Evolutionary conservation across 2,113 vertebrate genomes (phyloP), one percentile per base, ranked within the genome.

Genomic region (Myrmophylax atrothorax): DNA sequence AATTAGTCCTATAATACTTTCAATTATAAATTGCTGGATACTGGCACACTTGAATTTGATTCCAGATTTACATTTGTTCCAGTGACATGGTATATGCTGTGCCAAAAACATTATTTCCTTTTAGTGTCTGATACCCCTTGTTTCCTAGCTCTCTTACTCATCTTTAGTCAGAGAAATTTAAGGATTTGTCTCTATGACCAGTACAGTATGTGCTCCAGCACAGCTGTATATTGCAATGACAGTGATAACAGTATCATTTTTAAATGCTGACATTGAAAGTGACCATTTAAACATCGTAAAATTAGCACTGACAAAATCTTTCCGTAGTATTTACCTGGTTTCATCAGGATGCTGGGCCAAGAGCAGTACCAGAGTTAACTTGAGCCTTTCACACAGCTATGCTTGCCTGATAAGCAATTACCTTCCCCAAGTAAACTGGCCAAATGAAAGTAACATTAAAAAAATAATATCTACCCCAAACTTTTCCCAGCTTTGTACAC

Each of bases 201-300:
- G 22, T 9, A 35, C 1, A n/a, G n/a, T n/a, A 4, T 28, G n/a
- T 47, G 18, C 11, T 53, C 23, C n/a, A 80, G 46, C 33, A 86
- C 16, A 35, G 40, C 18, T 84, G 24, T 20, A 25, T 6, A 52
- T 10, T 53, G 33, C 31, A 76, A 53, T 1, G 28, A 60, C 3
- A 6, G 18, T 69, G n/a, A 40, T 37, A 74, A 75, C 0, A 77
- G 25, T 10, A 53, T 18, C 0, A 1, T 35, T 89, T 89, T 77
- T 31, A 90, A 84, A 77, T 42, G 19, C 14, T 77, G 31, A 49
- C 29, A 22, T 12, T 64, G 83, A 23, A 72, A 73, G 40, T 33
- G 22, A 42, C 33, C 26, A 69, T 4, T 19, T n/a, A 73, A 50
- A 80, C 12, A 29, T 0, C 6, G 4, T 33, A 46, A 84, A 89